Base-by-base conservation (phyloP, 1,140 invertebrate species). In the Panulirus ornatus region DNA sequence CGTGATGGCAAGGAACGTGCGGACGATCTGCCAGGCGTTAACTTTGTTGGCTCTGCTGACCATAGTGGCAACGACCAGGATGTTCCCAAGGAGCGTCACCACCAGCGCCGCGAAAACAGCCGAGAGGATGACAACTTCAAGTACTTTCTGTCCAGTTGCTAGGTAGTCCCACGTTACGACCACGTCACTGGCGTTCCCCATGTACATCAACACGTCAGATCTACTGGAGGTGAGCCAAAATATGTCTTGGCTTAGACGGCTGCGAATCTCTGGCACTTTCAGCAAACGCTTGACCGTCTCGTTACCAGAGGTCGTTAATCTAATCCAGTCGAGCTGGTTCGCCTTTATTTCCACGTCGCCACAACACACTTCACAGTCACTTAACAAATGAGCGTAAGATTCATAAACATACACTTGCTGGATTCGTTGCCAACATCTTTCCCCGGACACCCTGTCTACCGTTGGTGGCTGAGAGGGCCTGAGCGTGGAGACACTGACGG, bases 121-220 rank as follows among this genome's bases (percentile, higher is more conserved):
- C 38, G 2, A n/a, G 63, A 58, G 40, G 14, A 82, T 14, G 40
- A 88, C 9, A 1, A 88, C 34, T 40, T 88, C 78, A 14, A 81
- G 19, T 3, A 66, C 34, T 34, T 88, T 88, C 66, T 88, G 87
- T 1, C 44, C 44, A 5, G 0, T 19, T 34, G 78, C 47, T 1
- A 88, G 78, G 47, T 81, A 88, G 27, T 88, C 87, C 87, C 87
- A 88, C 40, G 58, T 88, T 22, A 88, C 9, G 14, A 81, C 63
- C 30, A 88, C 66, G 19, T 88, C 78, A 6, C 63, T 73, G 42
- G 87, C 51, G 19, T 82, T 83, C 5, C 87, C 87, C 30, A 82
- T 27, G 30, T 88, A 88, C 1, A 82, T 6, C 3, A 66, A 16
- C 34, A 75, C 16, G 34, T 82, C 66, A 3, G 42, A 27, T 6